These are phyloP conservation scores for Epinephelus moara DNA, from an alignment of 2,113 vertebrate genomes.

Conservation along the genomic window DNA sequence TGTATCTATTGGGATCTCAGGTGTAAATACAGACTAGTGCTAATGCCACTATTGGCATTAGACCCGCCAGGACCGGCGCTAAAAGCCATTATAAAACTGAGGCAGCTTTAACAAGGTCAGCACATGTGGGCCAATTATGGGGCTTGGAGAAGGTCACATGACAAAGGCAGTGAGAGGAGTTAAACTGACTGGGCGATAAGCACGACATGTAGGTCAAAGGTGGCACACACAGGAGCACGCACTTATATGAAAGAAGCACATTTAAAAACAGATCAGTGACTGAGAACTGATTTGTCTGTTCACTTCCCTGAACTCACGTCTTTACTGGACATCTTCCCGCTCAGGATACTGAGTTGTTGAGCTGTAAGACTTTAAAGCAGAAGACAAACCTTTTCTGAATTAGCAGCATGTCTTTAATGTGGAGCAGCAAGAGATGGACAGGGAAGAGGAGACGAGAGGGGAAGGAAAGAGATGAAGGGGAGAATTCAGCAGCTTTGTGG, in stretches of 20 bases:
- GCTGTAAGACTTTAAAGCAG: constrained; percentile 45
- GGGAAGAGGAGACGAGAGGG: constrained; percentile 17
- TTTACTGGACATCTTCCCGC: neutral
- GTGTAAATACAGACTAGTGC: constrained; percentile 70
- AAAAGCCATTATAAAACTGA: constrained; percentile 68
- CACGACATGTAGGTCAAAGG: constrained; percentile 31
- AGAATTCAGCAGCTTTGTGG: constrained; percentile 61
- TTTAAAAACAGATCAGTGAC: neutral
- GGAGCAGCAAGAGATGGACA: constrained; percentile 18
- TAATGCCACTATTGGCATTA: constrained; percentile 63
- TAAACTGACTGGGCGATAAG: constrained; percentile 6
- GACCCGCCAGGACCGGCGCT: constrained; percentile 26
- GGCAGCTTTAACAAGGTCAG: constrained; percentile 69
- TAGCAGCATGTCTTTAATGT: constrained; percentile 66
- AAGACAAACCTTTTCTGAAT: constrained; percentile 57
- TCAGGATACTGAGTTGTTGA: constrained; percentile 38
- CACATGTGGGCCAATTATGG: constrained; percentile 52
- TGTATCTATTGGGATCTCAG: constrained; percentile 64
- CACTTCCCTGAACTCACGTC: neutral
- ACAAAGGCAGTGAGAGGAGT: constrained; percentile 18
- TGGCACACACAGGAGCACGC: neutral
- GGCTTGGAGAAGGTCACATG: constrained; percentile 55
- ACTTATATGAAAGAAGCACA: neutral
- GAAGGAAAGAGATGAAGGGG: constrained; percentile 41
- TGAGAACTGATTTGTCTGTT: neutral